These are phyloP conservation scores for Aphelenchoides avenae DNA, from an alignment of 1,140 invertebrate species.

Conservation along the genomic window DNA sequence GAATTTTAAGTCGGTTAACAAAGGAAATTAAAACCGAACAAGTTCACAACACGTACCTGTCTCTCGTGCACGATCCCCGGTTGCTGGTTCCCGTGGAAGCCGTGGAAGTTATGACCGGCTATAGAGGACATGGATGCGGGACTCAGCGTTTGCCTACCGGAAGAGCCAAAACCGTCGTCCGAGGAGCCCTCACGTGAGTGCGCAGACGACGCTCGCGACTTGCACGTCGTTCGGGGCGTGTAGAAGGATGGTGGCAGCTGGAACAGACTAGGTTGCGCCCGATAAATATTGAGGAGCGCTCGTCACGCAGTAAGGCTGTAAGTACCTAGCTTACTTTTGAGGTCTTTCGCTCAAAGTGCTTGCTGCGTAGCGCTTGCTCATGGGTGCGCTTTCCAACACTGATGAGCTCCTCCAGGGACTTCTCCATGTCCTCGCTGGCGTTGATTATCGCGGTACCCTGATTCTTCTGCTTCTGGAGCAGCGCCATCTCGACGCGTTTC, in stretches of 20 bases:
- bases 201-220: conserved; percentile 27
- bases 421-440: conserved; percentile 20
- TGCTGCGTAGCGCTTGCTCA: conserved; percentile 22
- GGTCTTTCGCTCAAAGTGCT: conserved; percentile 24
- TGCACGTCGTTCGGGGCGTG: conserved; percentile 11
- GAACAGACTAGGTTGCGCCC: conserved; percentile 3
- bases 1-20: no score
- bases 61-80: no score
- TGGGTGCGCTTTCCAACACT: conserved; percentile 6
- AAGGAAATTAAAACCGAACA: no score
- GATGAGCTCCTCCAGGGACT: conserved; percentile 24
- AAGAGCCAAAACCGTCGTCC: conserved; percentile 26
- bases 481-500: conserved; percentile 17
- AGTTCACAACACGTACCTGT: no score
- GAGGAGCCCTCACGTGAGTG: conserved; percentile 25
- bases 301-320: not conserved
- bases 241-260: conserved; percentile 5
- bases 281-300: not conserved
- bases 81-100: no score
- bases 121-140: conserved; percentile 26
- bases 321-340: conserved; percentile 16
- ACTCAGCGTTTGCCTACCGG: conserved; percentile 20
- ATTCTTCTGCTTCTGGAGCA: conserved; percentile 11
- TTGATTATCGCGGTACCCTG: conserved; percentile 15
- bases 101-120: conserved; percentile 8